These are phyloP conservation scores for Ptychoptera albimana DNA, from an alignment of 2,888 invertebrate species.

Conservation along the genomic window DNA sequence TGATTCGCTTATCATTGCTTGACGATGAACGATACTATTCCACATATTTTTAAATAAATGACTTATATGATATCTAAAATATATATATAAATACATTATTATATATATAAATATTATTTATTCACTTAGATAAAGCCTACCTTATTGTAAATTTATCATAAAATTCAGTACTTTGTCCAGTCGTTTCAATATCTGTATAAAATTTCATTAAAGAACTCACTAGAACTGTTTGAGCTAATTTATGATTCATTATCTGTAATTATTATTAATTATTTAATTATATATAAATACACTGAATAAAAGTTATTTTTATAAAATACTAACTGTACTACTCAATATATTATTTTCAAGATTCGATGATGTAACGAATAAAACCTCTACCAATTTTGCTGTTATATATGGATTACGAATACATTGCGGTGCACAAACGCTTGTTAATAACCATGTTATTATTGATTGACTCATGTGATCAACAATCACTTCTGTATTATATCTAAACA, in stretches of 20 bases:
- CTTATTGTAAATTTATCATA: constrained; percentile 98
- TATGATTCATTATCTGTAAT: constrained; percentile 73
- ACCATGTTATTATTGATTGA: constrained; percentile 71
- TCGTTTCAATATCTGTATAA: constrained; percentile 95
- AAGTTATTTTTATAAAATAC: no score
- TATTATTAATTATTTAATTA: constrained; percentile 42
- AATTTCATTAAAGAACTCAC: constrained; percentile 93
- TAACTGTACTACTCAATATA: no score
- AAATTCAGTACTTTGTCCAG: constrained; percentile 95
- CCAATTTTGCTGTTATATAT: constrained; percentile 89
- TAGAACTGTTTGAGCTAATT: constrained; percentile 61
- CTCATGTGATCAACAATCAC: constrained; percentile 63
- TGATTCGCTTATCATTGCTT: constrained; percentile 82
- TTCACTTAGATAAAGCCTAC: no score
- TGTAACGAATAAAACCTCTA: constrained; percentile 75
- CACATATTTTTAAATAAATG: constrained; percentile 93
- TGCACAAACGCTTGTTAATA: constrained; percentile 78
- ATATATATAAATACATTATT: not conserved
- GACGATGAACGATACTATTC: constrained; percentile 74
- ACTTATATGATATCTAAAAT: constrained; percentile 72
- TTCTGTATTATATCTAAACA: constrained; percentile 53
- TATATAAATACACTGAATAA: no score
- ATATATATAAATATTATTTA: not conserved
- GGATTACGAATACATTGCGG: constrained; percentile 89
- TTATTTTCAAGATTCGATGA: constrained; percentile 27